Base-by-base conservation (phyloP, 1,140 invertebrate species). In the Bradysia coprophila region DNA sequence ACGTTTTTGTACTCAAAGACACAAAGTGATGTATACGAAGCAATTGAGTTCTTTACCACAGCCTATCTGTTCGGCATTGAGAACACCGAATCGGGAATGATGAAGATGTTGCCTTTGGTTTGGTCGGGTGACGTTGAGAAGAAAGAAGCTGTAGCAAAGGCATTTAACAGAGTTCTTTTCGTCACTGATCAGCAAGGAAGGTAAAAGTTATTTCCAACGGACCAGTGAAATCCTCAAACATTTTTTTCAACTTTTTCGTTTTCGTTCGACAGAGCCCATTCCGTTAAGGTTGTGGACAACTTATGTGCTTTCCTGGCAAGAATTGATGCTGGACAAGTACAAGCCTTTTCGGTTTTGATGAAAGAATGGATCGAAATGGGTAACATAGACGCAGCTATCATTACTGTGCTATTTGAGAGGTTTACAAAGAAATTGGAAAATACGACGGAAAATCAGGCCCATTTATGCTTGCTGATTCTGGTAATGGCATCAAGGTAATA, bases 11-110 rank as follows among this genome's bases (percentile, higher is more conserved):
- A 75, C 48, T 88, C 85, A 0, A 74, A 78, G 49, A 76, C 73
- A 44, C 66, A 72, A 1, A 70, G 77, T 1, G 88, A 91, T 58
- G 77, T 88, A 0, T 68, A 78, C 28, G 88, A 91, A 62, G 77
- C 87, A 0, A 79, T 90, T 33, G 74, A 83, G 39, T 84, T 92
- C 53, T 82, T 92, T 46, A 82, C 81, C 0, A 74, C 74, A 0
- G 81, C 81, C 3, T 80, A 76, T 53, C 73, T 83, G 51, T 87
- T 88, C 56, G 74, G 77, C 38, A 68, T 91, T 13, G 65, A 72
- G 31, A 74, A 79, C 6, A 75, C 81, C 10, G 70, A 78, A 50
- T 48, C 61, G 20, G 82, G 81, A 10, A 71, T 91, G 20, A 66
- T 72, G 13, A 70, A 76, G 49, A 88, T 90, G 71, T 57, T 92